Base-by-base conservation (phyloP, 2,888 invertebrate species). In the Macrostomum cliftonense region DNA sequence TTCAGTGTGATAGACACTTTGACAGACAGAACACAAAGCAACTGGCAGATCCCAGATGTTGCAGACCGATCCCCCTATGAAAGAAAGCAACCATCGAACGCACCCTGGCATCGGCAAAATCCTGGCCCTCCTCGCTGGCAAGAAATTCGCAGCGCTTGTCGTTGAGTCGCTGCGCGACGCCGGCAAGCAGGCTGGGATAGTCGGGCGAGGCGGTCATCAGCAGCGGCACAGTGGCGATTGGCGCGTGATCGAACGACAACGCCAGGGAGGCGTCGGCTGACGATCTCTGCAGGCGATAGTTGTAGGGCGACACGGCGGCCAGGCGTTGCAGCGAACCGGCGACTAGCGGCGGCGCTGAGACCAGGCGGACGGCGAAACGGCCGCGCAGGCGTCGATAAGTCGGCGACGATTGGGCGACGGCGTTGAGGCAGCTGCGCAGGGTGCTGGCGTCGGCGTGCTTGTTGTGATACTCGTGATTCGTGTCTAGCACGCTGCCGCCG, bases 401-500 rank as follows among this genome's bases (percentile, higher is more conserved):
- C 65, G 89, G 84, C 47, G 85, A 78, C 28, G 28, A 28, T 28
- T 28, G 28, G 78, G 93, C 83, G 16, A 97, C 87, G 12, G 82
- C 81, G 71, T 95, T 93, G 65, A 97, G 85, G 42, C 91, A 86
- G 49, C 86, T 83, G 63, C 83, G 81, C 64, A 95, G 85, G 42
- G 91, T 93, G 45, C 84, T 84, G 13, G 89, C 81, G 72, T 95
- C 93, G 1, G 87, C 87, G 67, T 86, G 85, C 69, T 89, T 91
- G 21, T 87, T 83, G 43, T 58, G 50, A 17, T 59, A 57, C 17
- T 63, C 63, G 38, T 58, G 57, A 2, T 60, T 60, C 53, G 71
- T 70, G 73, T 80, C 80, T 59, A 93, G 74, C 55, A 89, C 82
- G 72, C 88, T 88, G 56, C 95, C 91, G 64, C 82, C 80, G 73